Evolutionary conservation across 1,140 invertebrate genomes (phyloP).

Genomic region (Harpegnathos saltator): DNA sequence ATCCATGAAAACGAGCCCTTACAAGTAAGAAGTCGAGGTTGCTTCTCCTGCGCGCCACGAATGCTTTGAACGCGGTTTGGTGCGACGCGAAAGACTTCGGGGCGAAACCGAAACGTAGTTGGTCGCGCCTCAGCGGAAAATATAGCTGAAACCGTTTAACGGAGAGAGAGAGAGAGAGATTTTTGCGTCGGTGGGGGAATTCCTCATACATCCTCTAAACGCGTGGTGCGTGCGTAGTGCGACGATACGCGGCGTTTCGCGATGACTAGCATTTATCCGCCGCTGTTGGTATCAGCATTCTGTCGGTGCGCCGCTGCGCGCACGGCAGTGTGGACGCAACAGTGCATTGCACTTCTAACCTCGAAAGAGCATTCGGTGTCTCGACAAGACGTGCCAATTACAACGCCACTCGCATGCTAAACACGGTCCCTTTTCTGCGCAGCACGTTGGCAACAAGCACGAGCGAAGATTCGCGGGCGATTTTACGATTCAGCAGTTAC

Average conservation of each 20-base stretch:
- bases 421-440: conserved; percentile 69
- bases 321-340: conserved; percentile 62
- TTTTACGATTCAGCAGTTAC: conserved; percentile 37
- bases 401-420: conserved; percentile 73
- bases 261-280: conserved; percentile 24
- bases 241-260: conserved; percentile 14
- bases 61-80: no score
- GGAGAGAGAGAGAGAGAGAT: no score
- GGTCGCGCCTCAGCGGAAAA: no score
- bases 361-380: conserved; percentile 74
- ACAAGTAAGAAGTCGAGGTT: conserved; percentile 48
- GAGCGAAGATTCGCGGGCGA: conserved; percentile 26
- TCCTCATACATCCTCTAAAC: no score
- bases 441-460: background rate
- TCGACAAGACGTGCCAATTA: conserved; percentile 75
- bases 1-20: conserved; percentile 65
- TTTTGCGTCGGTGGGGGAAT: no score
- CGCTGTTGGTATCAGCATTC: conserved; percentile 68
- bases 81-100: conserved; percentile 6
- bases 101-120: no score
- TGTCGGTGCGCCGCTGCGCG: conserved; percentile 52
- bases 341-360: conserved; percentile 76
- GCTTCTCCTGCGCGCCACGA: background rate
- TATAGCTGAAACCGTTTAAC: no score
- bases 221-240: no score